Base-by-base conservation (phyloP, 1,140 invertebrate species). In the Saccostrea glomerata region DNA sequence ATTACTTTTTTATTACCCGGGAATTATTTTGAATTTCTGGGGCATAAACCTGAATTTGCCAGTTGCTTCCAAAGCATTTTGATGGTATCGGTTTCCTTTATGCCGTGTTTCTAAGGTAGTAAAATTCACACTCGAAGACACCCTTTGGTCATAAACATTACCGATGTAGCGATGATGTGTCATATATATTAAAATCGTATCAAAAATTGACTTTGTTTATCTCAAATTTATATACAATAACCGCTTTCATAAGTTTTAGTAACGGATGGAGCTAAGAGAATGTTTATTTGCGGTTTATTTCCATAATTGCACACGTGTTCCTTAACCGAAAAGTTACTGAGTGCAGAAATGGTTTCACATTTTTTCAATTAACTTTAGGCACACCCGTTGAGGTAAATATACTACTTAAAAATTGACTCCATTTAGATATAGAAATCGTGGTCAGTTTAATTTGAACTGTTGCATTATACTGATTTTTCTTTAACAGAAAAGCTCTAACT, bases 1-100 rank as follows among this genome's bases (percentile, higher is more conserved):
- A 77, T 77, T 77, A 30, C 70, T 36, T 77, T 77, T 77, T 77
- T 77, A 77, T 77, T 77, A 77, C 70, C 70, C 23, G 70, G 70
- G 70, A 77, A 77, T 77, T 77, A 77, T 77, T 77, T 77, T 77
- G 70, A 77, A 77, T 77, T 77, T 77, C 70, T 77, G 70, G 70
- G 70, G 70, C 70, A 77, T 77, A 77, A 77, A 77, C 70, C 70
- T 77, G 70, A 77, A 77, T 77, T 77, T 77, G 70, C 70, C 70
- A 30, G 70, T 77, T 77, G 70, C 25, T 77, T 77, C 70, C 70
- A 77, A 77, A 77, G 70, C 70, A 25, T 30, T 77, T 30, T 77
- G 70, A 77, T 77, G 70, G 25, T 77, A 77, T 77, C 70, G 25
- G 23, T 25, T 77, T 25, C 70, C 70, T 77, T 77, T 77, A 77